Evolutionary conservation across 1,140 invertebrate genomes (phyloP).

Genomic region (Triops cancriformis): DNA sequence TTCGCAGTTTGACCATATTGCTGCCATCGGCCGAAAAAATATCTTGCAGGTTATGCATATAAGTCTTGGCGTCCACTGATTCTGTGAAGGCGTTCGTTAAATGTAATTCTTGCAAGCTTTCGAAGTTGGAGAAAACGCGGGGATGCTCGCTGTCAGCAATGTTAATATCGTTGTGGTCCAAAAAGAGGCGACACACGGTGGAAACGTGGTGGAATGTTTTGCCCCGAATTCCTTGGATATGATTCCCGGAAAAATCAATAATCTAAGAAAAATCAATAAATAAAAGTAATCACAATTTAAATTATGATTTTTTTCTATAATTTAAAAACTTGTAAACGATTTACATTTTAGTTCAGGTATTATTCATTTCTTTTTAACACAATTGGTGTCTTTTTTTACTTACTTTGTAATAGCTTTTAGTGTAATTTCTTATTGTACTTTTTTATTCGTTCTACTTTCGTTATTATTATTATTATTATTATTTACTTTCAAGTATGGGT

Average conservation of each 20-base stretch:
- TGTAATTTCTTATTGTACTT: no score
- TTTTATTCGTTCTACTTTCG: no score
- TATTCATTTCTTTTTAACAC: no score
- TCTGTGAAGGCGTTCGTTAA: slow-evolving; percentile 67
- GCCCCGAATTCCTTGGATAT: slow-evolving; percentile 62
- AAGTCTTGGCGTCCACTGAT: slow-evolving; percentile 33
- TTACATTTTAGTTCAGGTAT: no score
- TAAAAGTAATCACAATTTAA: no score
- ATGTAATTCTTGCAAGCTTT: slow-evolving; percentile 59
- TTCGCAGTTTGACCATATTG: slow-evolving; percentile 54
- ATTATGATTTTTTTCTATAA: no score
- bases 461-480: no score
- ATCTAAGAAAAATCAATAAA: slow-evolving; percentile 2
- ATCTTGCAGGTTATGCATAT: slow-evolving; percentile 48
- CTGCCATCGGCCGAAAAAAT: slow-evolving; percentile 57
- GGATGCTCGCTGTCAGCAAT: slow-evolving; percentile 57
- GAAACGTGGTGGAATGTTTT: slow-evolving; percentile 67
- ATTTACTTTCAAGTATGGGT: slow-evolving; percentile 48
- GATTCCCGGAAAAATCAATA: slow-evolving; percentile 66
- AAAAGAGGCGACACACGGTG: slow-evolving; percentile 57
- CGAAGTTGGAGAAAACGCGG: slow-evolving; percentile 67
- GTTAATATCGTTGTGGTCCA: slow-evolving; percentile 64
- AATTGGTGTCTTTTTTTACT: no score
- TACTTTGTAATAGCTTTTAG: no score
- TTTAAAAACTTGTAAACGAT: no score